Percentiles rank a stretch among this genome's conserved stretches.
These are phyloP conservation scores for Blastobasis adustella DNA, from an alignment of 2,888 invertebrate species.

Conservation along the genomic window DNA sequence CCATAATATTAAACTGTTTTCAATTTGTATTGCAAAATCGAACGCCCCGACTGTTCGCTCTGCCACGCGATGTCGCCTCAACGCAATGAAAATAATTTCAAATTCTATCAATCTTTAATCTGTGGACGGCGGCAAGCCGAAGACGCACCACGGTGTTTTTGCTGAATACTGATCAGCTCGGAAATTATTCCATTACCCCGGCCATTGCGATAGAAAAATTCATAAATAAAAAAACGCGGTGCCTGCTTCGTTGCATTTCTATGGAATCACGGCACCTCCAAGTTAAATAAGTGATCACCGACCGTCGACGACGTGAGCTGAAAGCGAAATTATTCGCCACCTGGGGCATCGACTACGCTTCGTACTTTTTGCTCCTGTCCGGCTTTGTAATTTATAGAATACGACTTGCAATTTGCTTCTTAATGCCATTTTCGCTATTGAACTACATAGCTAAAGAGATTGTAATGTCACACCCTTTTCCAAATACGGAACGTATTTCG, in stretches of 20 bases:
- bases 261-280: constrained; percentile 61
- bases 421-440: background rate
- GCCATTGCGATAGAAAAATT: constrained; percentile 52
- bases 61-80: no score
- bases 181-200: constrained; percentile 62
- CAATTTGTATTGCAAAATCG: no score
- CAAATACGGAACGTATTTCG: background rate
- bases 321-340: constrained; percentile 37
- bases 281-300: constrained; percentile 73
- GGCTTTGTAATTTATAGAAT: background rate
- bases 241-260: constrained; percentile 56
- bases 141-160: constrained; percentile 44
- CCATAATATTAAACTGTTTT: no score
- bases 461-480: background rate
- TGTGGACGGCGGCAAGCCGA: constrained; percentile 33
- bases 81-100: constrained; percentile 26
- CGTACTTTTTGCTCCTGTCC: background rate
- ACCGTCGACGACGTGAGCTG: constrained; percentile 53
- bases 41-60: no score
- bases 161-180: constrained; percentile 59
- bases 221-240: constrained; percentile 64
- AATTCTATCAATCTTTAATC: constrained; percentile 49
- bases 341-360: constrained; percentile 25
- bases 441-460: background rate
- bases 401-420: background rate